Percentiles rank a stretch among this genome's conserved stretches.
Conservation (phyloP, 1,140 invertebrate genomes). For the Halesus radiatus region DNA sequence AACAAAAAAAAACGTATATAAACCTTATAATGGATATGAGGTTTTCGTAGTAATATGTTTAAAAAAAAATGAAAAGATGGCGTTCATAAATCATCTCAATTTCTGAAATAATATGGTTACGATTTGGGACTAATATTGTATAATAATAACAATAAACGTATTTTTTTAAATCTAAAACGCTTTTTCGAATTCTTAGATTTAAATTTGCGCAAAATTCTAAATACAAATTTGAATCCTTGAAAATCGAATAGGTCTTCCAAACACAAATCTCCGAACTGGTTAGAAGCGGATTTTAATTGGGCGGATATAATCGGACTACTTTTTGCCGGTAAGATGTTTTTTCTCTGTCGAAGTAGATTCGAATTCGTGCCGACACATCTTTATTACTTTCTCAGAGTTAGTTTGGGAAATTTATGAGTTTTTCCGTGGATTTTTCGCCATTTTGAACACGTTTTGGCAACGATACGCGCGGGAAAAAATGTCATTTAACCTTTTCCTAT, state of each 20-base stretch:
- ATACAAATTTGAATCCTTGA: no score
- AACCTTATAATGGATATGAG: no score
- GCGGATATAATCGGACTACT: neutral
- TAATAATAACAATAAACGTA: no score
- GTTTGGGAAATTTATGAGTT: neutral
- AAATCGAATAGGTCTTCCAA: neutral
- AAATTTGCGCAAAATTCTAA: no score
- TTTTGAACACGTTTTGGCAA: neutral
- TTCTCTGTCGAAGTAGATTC: neutral
- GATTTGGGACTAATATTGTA: no score
- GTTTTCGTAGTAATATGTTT: no score
- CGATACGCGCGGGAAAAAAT: neutral
- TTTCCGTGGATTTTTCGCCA: neutral
- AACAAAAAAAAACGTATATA: no score
- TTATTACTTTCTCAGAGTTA: neutral
- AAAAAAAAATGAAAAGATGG: no score
- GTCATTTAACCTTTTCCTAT: neutral
- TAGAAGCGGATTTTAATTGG: neutral
- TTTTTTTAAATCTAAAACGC: no score
- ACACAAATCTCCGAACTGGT: neutral
- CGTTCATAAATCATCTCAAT: no score
- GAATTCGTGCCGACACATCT: neutral
- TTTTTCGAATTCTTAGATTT: no score
- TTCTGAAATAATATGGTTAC: no score
- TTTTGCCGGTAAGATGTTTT: constrained; percentile 2